A percentile compares a stretch with the other conserved stretches of the same genome.
Evolutionary conservation across 2,888 invertebrate genomes (phyloP).

Genomic region (Ashinkailepas kermadecensis): DNA sequence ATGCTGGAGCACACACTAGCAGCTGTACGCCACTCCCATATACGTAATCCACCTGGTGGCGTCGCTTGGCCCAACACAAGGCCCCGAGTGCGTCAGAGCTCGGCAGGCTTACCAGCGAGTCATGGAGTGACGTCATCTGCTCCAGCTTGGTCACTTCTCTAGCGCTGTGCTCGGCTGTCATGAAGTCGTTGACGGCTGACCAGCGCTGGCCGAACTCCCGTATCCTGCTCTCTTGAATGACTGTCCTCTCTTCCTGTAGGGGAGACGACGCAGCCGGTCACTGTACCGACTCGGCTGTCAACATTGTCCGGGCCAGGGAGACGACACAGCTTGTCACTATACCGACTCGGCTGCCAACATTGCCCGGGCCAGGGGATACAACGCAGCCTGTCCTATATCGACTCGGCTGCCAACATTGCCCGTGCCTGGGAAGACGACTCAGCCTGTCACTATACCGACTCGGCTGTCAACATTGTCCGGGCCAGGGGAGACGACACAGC

Average conservation of each 20-base stretch:
- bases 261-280: not conserved
- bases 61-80: too few relatives aligned
- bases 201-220: not conserved
- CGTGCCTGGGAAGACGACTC: not conserved
- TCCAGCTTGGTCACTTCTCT: not conserved
- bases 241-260: not conserved
- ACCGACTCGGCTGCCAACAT: too few relatives aligned
- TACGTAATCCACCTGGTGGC: too few relatives aligned
- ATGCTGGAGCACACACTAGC: too few relatives aligned
- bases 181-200: not conserved
- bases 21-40: too few relatives aligned
- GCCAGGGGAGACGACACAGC: too few relatives aligned
- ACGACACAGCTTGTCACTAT: not conserved
- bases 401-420: too few relatives aligned
- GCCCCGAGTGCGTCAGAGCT: too few relatives aligned
- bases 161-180: not conserved
- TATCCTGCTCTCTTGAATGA: not conserved
- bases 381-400: not conserved
- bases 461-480: too few relatives aligned
- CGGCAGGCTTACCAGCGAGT: not conserved
- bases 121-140: slow-evolving; percentile 13
- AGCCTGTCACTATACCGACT: too few relatives aligned
- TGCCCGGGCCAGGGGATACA: not conserved
- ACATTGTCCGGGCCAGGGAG: not conserved
- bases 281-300: too few relatives aligned